Evolutionary conservation across 1,140 invertebrate species (phyloP), one percentile per base, ranked within the genome.

Genomic region (Cyclargus thomasi): DNA sequence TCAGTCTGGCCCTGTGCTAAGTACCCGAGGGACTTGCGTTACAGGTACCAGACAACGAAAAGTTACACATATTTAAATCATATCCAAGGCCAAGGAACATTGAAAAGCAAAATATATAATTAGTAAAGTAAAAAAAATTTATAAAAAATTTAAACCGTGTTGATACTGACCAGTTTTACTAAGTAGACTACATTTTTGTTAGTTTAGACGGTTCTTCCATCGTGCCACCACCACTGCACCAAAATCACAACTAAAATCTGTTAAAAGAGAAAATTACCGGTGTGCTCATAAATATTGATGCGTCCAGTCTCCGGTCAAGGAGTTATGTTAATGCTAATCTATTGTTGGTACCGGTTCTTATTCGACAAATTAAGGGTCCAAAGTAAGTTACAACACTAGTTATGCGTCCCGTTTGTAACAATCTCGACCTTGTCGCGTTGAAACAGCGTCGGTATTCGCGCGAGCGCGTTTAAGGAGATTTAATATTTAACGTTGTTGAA

Each of bases 301-400:
- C 81, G 75, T 77, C 81, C 80, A 75, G 81, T 74, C 73, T 79
- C 82, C 78, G 83, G 87, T 88, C 85, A 90, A 90, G 87, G 85
- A 90, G 85, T 86, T 90, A 90, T 90, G 85, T 76, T 87, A 90
- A 88, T 87, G 78, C 71, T 66, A 76, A 74, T 71, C 69, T 76
- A 85, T 90, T 87, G 83, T 86, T 64, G 69, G 55, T 82, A 86
- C 86, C 79, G 80, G 87, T 87, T 86, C 70, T 75, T 71, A 71
- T 67, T 67, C 67, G 70, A 78, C 76, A 85, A 85, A 83, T 86
- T 86, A 86, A 79, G 86, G 86, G 83, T 80, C 78, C 78, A 77
- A 76, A 76, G 66, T 77, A 76, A 67, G 73, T 70, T 57, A 69
- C 73, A 65, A 73, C 35, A 20, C 53, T 74, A 74, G 14, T 0